Conservation (phyloP, 2,888 invertebrate species). For the Drosophila niveifrons region DNA sequence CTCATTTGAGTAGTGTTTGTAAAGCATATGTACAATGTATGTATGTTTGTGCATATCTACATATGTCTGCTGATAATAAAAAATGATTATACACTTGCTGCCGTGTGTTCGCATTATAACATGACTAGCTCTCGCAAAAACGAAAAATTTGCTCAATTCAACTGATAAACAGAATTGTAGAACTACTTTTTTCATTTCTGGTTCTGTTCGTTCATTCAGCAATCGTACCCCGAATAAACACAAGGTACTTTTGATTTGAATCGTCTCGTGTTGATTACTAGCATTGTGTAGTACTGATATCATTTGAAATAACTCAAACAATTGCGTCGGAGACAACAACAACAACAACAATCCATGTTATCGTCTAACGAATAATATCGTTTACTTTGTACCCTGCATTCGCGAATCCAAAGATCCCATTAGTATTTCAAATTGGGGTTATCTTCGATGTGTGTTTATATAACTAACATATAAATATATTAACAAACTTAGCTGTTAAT, state of each 20-base stretch:
- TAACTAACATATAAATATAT: no score
- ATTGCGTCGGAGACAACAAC: conserved; percentile 23
- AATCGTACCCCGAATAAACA: conserved; percentile 45
- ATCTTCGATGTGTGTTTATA: no score
- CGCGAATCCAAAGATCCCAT: conserved; percentile 16
- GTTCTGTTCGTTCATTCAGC: conserved; percentile 31
- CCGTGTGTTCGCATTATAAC: conserved; percentile 5
- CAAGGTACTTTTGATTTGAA: conserved; percentile 22
- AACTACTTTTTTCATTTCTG: conserved; percentile 31
- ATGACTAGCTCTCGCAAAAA: conserved; percentile 7
- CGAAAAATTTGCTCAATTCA: conserved; percentile 51
- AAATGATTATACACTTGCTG: conserved; percentile 22
- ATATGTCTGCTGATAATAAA: conserved; percentile 31
- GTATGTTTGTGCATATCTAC: conserved; percentile 10
- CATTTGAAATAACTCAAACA: conserved; percentile 53
- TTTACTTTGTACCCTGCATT: not conserved
- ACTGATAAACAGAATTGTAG: conserved; percentile 49
- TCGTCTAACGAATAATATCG: conserved; percentile 24
- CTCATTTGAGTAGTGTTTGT: conserved; percentile 1
- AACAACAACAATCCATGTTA: conserved; percentile 43
- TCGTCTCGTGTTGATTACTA: conserved; percentile 37
- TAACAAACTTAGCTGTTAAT: not conserved
- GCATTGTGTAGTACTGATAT: conserved; percentile 34
- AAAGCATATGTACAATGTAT: conserved; percentile 11
- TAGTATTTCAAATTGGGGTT: not conserved